Evolutionary conservation across 1,140 invertebrate species (phyloP).

Genomic region (Odontomachus brunneus): DNA sequence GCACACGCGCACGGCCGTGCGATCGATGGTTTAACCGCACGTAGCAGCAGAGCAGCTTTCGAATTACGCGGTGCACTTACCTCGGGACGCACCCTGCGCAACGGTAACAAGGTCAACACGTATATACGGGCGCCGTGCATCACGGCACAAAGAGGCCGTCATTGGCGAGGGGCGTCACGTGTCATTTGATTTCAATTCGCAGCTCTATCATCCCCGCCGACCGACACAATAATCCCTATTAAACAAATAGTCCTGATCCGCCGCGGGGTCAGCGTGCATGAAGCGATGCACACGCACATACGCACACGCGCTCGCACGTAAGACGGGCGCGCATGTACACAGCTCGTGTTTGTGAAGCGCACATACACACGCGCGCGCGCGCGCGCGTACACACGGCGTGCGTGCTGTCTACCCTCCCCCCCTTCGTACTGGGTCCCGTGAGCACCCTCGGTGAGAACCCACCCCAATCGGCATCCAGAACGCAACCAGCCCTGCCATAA

Average conservation of each 20-base stretch:
- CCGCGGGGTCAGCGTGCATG: constrained; percentile 30
- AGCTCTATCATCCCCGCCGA: constrained; percentile 60
- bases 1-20: neutral
- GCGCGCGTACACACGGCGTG: neutral
- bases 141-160: constrained; percentile 56
- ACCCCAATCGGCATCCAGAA: constrained; percentile 71
- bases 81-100: constrained; percentile 11
- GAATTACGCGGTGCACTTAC: constrained; percentile 21
- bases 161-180: constrained; percentile 74
- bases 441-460: constrained; percentile 59
- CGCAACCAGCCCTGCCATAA: constrained; percentile 76
- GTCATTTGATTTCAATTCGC: constrained; percentile 80
- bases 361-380: constrained; percentile 18
- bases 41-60: neutral
- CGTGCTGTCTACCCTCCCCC: neutral
- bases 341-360: constrained; percentile 56
- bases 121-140: constrained; percentile 29
- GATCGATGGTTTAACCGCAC: constrained; percentile 3
- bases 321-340: constrained; percentile 43
- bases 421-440: neutral
- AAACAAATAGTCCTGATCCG: constrained; percentile 79
- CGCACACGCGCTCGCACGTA: constrained; percentile 5
- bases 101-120: constrained; percentile 44
- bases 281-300: neutral
- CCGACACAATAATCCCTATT: constrained; percentile 80